Evolutionary conservation across 2,113 vertebrate species (phyloP).

Genomic region (Hypocryptadius cinnamomeus): DNA sequence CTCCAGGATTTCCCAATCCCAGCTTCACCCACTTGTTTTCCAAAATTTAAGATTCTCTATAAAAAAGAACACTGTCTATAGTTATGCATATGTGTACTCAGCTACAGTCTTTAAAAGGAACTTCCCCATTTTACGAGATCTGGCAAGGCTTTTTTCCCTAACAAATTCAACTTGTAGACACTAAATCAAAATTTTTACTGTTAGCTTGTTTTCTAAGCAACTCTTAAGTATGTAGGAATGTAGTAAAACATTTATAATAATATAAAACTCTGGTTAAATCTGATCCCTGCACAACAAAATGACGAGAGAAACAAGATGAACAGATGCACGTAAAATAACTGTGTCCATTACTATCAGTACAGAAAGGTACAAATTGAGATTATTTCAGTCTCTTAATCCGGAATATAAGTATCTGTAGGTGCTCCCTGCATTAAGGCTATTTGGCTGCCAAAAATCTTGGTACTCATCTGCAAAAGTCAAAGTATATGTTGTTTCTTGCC

Average conservation of each 20-base stretch:
- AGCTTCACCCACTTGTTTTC: background rate
- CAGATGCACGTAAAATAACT: no score
- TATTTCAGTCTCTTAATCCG: background rate
- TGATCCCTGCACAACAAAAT: background rate
- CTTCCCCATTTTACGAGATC: background rate
- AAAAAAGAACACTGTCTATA: background rate
- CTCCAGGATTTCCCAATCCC: no score
- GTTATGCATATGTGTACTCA: background rate
- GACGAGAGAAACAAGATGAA: background rate
- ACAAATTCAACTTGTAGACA: background rate
- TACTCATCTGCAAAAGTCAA: background rate
- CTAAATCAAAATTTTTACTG: background rate
- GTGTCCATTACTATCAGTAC: background rate
- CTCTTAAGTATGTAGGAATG: background rate
- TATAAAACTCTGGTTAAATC: background rate
- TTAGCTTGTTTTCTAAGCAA: background rate
- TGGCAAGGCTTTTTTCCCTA: background rate
- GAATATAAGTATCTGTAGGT: background rate
- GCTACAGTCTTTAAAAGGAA: background rate
- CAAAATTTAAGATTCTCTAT: background rate
- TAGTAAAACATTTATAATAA: background rate
- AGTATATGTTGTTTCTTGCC: background rate
- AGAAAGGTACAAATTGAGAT: background rate
- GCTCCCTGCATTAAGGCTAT: background rate
- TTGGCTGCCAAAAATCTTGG: background rate